Percentiles rank a stretch among this genome's conserved stretches.
phyloP scores from a whole-genome alignment of 2,888 invertebrate species.

The Plebejus argus region DNA sequence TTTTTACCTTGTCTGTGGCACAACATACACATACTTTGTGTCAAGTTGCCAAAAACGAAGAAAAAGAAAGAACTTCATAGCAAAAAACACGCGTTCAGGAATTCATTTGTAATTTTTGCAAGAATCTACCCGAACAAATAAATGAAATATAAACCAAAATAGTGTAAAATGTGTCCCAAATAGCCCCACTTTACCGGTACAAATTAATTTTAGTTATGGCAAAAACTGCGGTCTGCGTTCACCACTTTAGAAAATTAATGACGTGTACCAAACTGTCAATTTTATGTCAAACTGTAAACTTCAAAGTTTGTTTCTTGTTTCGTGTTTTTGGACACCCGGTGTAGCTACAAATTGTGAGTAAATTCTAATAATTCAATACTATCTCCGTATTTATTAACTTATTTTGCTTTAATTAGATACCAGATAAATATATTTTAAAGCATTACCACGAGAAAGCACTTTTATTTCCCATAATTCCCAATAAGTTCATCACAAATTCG shows the following conservation, averaged over 20 bases:
- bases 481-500: neutral
- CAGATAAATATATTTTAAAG: neutral
- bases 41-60: no score
- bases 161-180: no score
- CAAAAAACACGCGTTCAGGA: no score
- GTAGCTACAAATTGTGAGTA: neutral
- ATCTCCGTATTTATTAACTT: neutral
- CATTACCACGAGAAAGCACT: neutral
- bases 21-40: no score
- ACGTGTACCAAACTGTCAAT: conserved; percentile 9
- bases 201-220: no score
- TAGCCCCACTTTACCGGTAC: no score
- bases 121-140: no score
- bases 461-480: neutral
- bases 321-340: neutral
- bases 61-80: no score
- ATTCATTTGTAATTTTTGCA: no score
- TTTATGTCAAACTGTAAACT: neutral
- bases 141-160: no score
- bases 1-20: no score
- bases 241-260: neutral
- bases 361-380: neutral
- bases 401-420: neutral
- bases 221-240: no score
- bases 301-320: conserved; percentile 2